These are phyloP conservation scores for Drosophila mayaguana DNA, from an alignment of 2,888 invertebrate genomes.

Conservation along the genomic window DNA sequence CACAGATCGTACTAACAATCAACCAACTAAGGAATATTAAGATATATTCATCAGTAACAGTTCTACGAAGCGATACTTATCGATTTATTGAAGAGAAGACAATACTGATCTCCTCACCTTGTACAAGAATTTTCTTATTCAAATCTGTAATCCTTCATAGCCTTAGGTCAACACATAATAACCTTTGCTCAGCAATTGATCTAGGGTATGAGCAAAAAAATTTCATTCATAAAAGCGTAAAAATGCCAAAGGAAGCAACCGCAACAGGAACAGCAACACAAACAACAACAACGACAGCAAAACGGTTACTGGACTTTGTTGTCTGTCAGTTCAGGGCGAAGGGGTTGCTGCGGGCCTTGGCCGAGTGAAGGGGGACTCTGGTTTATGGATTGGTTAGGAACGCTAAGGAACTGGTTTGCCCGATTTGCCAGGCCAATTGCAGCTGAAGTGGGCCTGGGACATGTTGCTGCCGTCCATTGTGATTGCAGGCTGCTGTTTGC, in stretches of 20 bases:
- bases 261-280: constrained; percentile 35
- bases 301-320: constrained; percentile 37
- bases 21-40: neutral
- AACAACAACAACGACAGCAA: constrained; percentile 16
- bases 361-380: neutral
- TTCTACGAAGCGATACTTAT: neutral
- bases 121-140: no score
- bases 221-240: constrained; percentile 79
- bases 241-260: constrained; percentile 75
- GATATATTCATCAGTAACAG: neutral
- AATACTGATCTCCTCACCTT: neutral
- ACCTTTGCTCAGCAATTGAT: neutral
- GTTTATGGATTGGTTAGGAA: constrained; percentile 40
- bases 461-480: constrained; percentile 48
- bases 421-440: constrained; percentile 59
- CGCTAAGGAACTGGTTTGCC: constrained; percentile 47
- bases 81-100: neutral
- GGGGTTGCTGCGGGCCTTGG: neutral
- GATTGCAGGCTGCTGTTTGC: constrained; percentile 41
- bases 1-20: no score
- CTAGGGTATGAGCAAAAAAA: constrained; percentile 33
- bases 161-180: neutral
- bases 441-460: constrained; percentile 25
- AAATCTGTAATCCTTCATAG: neutral
- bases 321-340: neutral